These are phyloP conservation scores for Nipponacmea schrenckii DNA, from an alignment of 2,888 invertebrate species.

Conservation along the genomic window DNA sequence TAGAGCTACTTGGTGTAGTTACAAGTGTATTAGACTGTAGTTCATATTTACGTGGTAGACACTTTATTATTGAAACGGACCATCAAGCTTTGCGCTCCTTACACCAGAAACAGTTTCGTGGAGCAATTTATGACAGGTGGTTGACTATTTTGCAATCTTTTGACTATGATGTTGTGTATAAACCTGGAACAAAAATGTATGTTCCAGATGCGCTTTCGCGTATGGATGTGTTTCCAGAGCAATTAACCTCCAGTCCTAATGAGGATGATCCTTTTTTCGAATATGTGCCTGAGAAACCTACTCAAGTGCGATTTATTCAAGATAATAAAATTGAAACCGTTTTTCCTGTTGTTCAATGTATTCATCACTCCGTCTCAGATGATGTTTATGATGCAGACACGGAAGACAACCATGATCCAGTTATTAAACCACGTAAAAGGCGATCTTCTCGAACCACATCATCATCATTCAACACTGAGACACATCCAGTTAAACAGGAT, in stretches of 20 bases:
- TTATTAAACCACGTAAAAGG: neutral
- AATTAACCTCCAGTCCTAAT: constrained; percentile 16
- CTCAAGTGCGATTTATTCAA: constrained; percentile 8
- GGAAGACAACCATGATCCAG: neutral
- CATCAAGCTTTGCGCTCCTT: constrained; percentile 16
- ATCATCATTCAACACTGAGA: no score
- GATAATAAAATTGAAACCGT: constrained; percentile 2
- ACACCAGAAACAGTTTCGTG: constrained; percentile 19
- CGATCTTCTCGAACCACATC: neutral
- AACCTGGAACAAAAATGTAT: constrained; percentile 6
- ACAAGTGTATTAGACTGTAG: no score
- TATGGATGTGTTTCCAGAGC: constrained; percentile 1
- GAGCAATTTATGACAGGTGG: constrained; percentile 21
- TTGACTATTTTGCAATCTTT: constrained; percentile 4
- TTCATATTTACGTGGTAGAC: no score
- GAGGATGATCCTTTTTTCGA: constrained; percentile 18
- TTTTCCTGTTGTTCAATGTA: neutral
- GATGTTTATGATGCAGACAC: neutral
- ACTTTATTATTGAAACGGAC: no score
- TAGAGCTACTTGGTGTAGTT: no score
- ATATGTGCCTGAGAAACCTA: constrained; percentile 12
- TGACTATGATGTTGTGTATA: constrained; percentile 13
- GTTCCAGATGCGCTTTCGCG: constrained; percentile 10
- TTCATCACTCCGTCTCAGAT: no score
- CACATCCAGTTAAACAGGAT: neutral